phyloP scores from a whole-genome alignment of 2,113 vertebrate species.

The Grantiella picta region DNA sequence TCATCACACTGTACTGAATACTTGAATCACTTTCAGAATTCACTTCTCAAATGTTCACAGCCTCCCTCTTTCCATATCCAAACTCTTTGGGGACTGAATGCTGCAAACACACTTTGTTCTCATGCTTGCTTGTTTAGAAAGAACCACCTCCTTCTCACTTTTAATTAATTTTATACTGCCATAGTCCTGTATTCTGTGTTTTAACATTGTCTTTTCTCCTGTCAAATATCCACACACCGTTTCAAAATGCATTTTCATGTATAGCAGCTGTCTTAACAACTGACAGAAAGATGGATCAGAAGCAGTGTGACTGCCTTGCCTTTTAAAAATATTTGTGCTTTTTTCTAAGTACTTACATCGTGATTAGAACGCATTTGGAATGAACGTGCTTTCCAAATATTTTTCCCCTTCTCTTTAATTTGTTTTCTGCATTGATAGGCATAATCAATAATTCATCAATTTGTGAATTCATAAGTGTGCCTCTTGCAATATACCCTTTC shows the following conservation, averaged over 20 bases:
- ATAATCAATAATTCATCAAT: conserved; percentile 52
- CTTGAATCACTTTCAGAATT: neutral
- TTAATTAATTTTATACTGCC: neutral
- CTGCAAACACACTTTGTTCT: neutral
- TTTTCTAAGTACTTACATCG: neutral
- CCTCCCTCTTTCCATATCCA: neutral
- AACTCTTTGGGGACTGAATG: neutral
- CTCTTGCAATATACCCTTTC: neutral
- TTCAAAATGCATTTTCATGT: conserved; percentile 36
- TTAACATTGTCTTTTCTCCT: neutral
- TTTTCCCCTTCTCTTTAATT: conserved; percentile 10
- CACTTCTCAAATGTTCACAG: neutral
- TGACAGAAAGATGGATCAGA: neutral
- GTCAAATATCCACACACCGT: neutral
- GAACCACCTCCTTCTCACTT: neutral
- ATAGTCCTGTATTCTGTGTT: neutral
- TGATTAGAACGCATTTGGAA: neutral
- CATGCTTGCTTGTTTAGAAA: neutral
- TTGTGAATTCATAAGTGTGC: neutral
- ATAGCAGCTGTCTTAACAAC: conserved; percentile 23
- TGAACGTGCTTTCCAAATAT: neutral
- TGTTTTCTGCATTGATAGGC: conserved; percentile 16
- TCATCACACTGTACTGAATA: neutral
- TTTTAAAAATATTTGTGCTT: conserved; percentile 10
- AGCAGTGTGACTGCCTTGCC: neutral